Conservation (phyloP, 2,797 vertebrate genomes). For the Intellagama lesueurii region DNA sequence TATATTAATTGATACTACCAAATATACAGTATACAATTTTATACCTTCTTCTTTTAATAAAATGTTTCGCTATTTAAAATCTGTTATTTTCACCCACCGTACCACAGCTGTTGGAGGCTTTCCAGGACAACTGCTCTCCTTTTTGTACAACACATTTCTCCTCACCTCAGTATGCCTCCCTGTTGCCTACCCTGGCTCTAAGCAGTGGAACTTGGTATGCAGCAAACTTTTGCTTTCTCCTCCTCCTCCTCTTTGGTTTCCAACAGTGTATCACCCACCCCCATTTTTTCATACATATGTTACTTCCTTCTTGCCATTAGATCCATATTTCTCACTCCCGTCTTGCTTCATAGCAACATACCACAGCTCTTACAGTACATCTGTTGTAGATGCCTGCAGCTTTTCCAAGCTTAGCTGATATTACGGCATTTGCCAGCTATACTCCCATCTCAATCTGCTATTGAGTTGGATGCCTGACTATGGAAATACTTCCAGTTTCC, state of each 20-base stretch:
- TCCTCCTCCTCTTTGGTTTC: not conserved
- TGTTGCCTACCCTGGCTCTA: not conserved
- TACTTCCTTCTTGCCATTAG: not conserved
- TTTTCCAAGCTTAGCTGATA: slow-evolving; percentile 25
- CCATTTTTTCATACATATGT: not conserved
- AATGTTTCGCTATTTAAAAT: no score
- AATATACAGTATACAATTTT: no score
- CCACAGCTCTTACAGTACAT: not conserved
- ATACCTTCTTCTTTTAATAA: no score
- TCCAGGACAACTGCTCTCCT: no score
- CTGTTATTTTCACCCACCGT: no score
- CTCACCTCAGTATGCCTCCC: no score
- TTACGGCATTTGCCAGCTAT: slow-evolving; percentile 31
- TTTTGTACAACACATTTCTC: no score
- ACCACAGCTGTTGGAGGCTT: no score
- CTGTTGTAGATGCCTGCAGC: not conserved
- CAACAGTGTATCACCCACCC: not conserved
- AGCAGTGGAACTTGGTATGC: not conserved
- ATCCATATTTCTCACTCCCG: not conserved
- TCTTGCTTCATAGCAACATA: not conserved
- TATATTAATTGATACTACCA: no score
- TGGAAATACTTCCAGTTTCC: slow-evolving; percentile 1
- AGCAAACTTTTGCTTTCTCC: not conserved
- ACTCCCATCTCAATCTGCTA: slow-evolving; percentile 1
- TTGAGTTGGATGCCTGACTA: slow-evolving; percentile 14